Conservation (phyloP, 2,888 invertebrate species). For the Agelastica alni region DNA sequence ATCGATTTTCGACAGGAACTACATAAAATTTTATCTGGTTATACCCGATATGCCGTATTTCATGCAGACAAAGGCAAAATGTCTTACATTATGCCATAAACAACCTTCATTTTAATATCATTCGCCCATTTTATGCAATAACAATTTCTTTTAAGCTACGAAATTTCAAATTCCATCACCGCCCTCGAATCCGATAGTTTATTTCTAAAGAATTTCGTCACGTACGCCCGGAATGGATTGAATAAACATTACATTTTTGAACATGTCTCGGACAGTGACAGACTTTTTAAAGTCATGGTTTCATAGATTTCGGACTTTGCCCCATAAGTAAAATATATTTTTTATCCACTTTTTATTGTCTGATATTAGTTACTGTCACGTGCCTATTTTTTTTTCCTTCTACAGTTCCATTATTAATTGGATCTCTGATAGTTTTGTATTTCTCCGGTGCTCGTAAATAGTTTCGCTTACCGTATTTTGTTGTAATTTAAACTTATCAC, state of each 20-base stretch:
- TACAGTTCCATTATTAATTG: no score
- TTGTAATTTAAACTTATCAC: no score
- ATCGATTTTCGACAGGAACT: no score
- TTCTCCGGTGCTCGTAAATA: no score
- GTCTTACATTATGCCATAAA: constrained; percentile 12
- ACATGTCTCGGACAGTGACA: constrained; percentile 3
- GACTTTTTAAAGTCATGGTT: constrained; percentile 7
- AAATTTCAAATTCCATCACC: neutral
- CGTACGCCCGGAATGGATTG: constrained; percentile 9
- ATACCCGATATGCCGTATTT: constrained; percentile 10
- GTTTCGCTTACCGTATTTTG: no score
- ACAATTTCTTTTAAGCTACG: neutral
- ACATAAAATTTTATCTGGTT: constrained; percentile 7
- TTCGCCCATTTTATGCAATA: neutral
- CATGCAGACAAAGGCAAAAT: constrained; percentile 13
- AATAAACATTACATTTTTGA: constrained; percentile 17
- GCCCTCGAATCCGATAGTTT: constrained; percentile 2
- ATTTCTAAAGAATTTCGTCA: constrained; percentile 11
- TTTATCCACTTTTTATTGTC: no score
- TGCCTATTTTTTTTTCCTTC: no score
- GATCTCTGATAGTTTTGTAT: no score
- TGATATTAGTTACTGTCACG: no score
- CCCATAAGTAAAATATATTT: no score
- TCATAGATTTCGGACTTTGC: neutral
- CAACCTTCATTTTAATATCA: constrained; percentile 20